Base-by-base conservation (phyloP, 2,113 vertebrate genomes). In the Capreolus pygargus region DNA sequence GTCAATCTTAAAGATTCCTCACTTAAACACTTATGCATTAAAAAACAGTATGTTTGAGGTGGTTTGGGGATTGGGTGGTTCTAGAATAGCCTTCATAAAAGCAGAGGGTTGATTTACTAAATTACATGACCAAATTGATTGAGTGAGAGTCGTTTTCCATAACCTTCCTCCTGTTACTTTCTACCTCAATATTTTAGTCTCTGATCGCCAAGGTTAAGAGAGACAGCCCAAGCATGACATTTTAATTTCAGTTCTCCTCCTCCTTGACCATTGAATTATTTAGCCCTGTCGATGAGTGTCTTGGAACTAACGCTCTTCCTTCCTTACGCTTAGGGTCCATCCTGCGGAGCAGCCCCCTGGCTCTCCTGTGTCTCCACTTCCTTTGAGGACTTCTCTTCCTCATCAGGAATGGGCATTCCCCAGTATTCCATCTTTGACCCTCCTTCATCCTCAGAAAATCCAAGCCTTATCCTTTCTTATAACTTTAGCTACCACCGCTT, bases 1-100 rank as follows among this genome's bases (percentile, higher is more conserved):
- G 14, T 88, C 86, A 74, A 11, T 58, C 27, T 86, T 79, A 79
- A 96, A 88, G 50, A 96, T 36, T 70, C 21, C 16, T 85, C 21
- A 67, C 36, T 83, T 92, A 57, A 95, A 76, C 30, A 50, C 5
- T 82, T 95, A 70, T 4, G 85, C 7, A 43, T 74, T 81, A 67
- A 55, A 76, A 85, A 76, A 85, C 36, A 79, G 7, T 52, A 30
- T 58, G 1, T 47, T 47, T 91, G 33, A n/a, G 23, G 45, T 96
- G 23, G 3, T 50, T 61, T 89, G 16, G 17, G 33, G 25, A 70
- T 14, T 60, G 43, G 28, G 5, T 58, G 33, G 4, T 86, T 61
- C 87, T 86, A 82, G 43, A 67, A 85, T 15, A 93, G 3, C 12
- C 43, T 95, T 97, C 30, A 79, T 50, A 87, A 89, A 97, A 88